Percentiles rank a stretch among this genome's conserved stretches.
Conservation (phyloP, 2,797 vertebrate species). For the Sebastiscus tertius region DNA sequence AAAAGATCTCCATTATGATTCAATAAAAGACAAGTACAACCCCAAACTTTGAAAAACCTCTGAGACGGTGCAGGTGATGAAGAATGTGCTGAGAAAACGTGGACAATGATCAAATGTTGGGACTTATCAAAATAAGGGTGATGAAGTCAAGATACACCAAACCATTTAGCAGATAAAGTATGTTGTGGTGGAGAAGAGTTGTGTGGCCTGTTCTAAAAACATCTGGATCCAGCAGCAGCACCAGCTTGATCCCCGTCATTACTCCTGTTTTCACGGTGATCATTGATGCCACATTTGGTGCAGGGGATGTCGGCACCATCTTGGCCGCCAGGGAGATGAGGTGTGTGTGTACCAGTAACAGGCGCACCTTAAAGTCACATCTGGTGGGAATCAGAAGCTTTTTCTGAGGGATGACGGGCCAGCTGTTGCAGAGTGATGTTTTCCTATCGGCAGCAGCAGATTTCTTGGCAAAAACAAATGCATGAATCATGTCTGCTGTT, state of each 20-base stretch:
- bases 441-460: not conserved
- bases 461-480: not conserved
- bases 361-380: not conserved
- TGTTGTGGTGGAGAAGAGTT: not conserved
- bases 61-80: not conserved
- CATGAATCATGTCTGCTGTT: not conserved
- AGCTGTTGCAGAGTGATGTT: slow-evolving; percentile 1
- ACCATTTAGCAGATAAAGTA: not conserved
- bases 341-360: not conserved
- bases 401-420: not conserved
- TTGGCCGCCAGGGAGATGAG: not conserved
- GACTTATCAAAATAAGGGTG: not conserved
- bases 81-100: not conserved
- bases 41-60: not conserved
- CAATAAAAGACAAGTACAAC: not conserved
- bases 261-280: not conserved
- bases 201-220: not conserved
- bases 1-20: too few species aligned
- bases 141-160: not conserved
- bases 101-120: not conserved
- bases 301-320: not conserved
- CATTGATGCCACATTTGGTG: not conserved
- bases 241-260: not conserved
- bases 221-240: not conserved
- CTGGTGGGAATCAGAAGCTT: not conserved